A percentile compares a stretch with the other conserved stretches of the same genome.
Conservation (phyloP, 1,140 invertebrate species). For the Pseudomyrmex dendroicus region DNA sequence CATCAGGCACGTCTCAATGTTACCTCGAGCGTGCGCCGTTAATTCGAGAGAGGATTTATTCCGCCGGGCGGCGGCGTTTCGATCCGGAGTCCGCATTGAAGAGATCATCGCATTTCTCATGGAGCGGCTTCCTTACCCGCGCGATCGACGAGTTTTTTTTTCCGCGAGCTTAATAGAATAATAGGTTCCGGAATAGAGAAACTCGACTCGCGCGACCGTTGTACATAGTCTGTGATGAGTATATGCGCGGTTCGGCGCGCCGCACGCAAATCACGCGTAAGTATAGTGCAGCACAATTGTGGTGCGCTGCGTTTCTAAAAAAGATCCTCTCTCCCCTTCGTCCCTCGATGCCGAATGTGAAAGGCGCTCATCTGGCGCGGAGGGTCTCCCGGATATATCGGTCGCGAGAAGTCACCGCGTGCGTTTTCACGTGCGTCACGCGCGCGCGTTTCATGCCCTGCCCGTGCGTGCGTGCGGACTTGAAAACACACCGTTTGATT, state of each 20-base stretch:
- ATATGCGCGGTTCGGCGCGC: conserved; percentile 34
- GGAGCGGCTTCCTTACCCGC: not conserved
- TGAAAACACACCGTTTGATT: not conserved
- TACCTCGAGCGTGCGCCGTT: conserved; percentile 31
- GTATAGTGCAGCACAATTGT: conserved; percentile 31
- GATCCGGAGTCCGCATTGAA: conserved; percentile 1
- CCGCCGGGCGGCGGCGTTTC: conserved; percentile 3
- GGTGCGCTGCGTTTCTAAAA: conserved; percentile 28
- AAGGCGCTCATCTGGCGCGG: conserved; percentile 46
- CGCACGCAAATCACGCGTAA: conserved; percentile 51
- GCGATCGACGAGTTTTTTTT: not conserved
- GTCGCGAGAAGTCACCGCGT: not conserved
- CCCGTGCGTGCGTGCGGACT: not conserved
- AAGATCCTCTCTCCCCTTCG: not conserved
- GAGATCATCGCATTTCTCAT: conserved; percentile 26
- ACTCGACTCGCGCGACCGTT: not conserved
- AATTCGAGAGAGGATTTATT: conserved; percentile 22
- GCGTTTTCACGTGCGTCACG: conserved; percentile 2
- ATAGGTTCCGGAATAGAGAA: conserved; percentile 53
- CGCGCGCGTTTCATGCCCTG: not conserved
- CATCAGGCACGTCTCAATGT: conserved; percentile 28
- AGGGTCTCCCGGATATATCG: not conserved
- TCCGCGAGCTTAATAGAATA: conserved; percentile 38
- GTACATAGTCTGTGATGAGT: conserved; percentile 9
- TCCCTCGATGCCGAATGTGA: conserved; percentile 47